Base-by-base conservation (phyloP, 2,797 vertebrate species). In the Falco berigora region DNA sequence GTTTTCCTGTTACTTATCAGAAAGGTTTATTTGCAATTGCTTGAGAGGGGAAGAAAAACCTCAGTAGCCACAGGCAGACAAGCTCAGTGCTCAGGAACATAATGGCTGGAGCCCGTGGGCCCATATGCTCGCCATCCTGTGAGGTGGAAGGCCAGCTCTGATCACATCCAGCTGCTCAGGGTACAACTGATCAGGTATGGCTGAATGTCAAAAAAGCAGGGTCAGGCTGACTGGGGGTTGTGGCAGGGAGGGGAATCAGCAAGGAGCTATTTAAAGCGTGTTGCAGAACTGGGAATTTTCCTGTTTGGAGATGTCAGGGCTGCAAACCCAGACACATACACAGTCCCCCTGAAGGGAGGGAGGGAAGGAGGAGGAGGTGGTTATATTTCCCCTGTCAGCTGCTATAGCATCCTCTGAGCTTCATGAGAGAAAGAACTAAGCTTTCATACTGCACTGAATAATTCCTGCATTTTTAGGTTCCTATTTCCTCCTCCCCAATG, bases 1-100 rank as follows among this genome's bases (percentile, higher is more conserved):
- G 92, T 75, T 94, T 95, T 95, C 94, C 92, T 94, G 90, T 72
- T 94, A 85, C 95, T 97, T 96, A 97, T 96, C 97, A 97, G 91
- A 91, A 94, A 93, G 95, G 93, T 95, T 97, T 97, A 95, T 95
- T 96, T 94, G 90, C 67, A 0, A 97, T 94, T 69, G 95, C 93
- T 96, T 76, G 92, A 90, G 94, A 95, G 91, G 52, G 68, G 44
- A 10, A 34, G 42, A n/a, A 38, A 50, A 1, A 69, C 68, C 83
- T 90, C 36, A 10, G 44, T 42, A 56, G 97, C 96, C 88, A 82
- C 38, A 73, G 94, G 97, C 97, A 96, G 94, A 61, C 93, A 96
- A 94, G 94, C 94, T 96, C 91, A 55, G 81, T 52, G 94, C 95
- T 97, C 94, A 95, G 86, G 92, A 96, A 92, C 40, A 17, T 95